Conservation (phyloP, 2,888 invertebrate genomes). For the Apamea epomidion region DNA sequence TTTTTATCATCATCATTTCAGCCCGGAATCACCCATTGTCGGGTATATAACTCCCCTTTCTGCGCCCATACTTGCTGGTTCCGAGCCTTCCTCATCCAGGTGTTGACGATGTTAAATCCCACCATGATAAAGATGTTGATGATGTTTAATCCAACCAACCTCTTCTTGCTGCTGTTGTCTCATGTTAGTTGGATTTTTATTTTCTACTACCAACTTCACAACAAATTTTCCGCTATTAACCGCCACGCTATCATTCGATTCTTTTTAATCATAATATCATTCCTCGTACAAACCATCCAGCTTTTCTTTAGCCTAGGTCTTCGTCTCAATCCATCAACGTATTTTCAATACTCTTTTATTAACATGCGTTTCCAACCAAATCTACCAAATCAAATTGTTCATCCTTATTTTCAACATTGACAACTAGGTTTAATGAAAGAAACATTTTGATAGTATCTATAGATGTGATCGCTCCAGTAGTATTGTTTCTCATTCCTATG, state of each 20-base stretch:
- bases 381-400: neutral
- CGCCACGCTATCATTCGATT: no score
- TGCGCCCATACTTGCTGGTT: neutral
- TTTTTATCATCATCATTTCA: neutral
- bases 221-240: neutral
- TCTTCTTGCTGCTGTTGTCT: neutral
- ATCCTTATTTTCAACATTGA: neutral
- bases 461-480: constrained; percentile 25
- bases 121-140: neutral
- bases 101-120: neutral
- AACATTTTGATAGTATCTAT: constrained; percentile 17
- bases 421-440: neutral
- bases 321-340: neutral
- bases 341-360: neutral
- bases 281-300: neutral
- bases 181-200: neutral
- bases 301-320: neutral
- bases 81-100: neutral
- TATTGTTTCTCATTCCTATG: constrained; percentile 44
- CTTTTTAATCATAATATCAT: neutral
- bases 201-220: no score
- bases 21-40: neutral
- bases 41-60: neutral
- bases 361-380: neutral
- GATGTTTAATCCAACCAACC: neutral